Conservation (phyloP, 2,888 invertebrate species). For the Amorpha juglandis region DNA sequence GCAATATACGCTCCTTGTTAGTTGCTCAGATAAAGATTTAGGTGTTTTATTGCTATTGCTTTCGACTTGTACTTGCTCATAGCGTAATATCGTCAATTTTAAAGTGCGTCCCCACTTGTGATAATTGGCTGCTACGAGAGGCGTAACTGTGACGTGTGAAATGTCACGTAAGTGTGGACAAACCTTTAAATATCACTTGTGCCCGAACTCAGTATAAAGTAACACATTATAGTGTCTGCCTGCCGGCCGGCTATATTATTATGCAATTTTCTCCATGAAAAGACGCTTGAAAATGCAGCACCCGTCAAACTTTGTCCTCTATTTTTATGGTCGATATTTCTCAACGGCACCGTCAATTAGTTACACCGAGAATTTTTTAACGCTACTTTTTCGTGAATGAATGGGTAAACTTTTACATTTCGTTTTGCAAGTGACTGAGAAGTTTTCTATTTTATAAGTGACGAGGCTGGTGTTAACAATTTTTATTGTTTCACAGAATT, state of each 20-base stretch:
- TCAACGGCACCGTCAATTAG: slow-evolving; percentile 41
- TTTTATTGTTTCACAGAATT: slow-evolving; percentile 6
- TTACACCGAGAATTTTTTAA: slow-evolving; percentile 31
- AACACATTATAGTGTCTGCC: slow-evolving; percentile 58
- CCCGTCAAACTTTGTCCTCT: slow-evolving; percentile 46
- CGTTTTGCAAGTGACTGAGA: slow-evolving; percentile 22
- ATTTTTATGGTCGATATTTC: slow-evolving; percentile 48
- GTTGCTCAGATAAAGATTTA: slow-evolving; percentile 14
- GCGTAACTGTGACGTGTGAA: too few relatives aligned
- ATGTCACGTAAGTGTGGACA: too few relatives aligned
- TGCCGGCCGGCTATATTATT: slow-evolving; percentile 36
- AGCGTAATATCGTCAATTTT: neutral
- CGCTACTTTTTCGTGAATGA: slow-evolving; percentile 34
- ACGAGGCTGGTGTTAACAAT: slow-evolving; percentile 9
- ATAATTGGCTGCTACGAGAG: too few relatives aligned
- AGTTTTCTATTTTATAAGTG: slow-evolving; percentile 7
- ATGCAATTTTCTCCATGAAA: slow-evolving; percentile 47
- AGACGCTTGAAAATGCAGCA: slow-evolving; percentile 44
- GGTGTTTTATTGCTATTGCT: slow-evolving; percentile 8
- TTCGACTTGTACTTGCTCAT: neutral
- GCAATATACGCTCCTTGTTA: slow-evolving; percentile 23
- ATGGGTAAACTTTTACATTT: slow-evolving; percentile 33
- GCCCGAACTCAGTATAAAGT: slow-evolving; percentile 45
- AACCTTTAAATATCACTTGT: neutral
- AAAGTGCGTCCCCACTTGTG: too few relatives aligned